Evolutionary conservation across 2,797 vertebrate species (phyloP), one percentile per base, ranked within the genome.

Genomic region (Sebastes cheni): DNA sequence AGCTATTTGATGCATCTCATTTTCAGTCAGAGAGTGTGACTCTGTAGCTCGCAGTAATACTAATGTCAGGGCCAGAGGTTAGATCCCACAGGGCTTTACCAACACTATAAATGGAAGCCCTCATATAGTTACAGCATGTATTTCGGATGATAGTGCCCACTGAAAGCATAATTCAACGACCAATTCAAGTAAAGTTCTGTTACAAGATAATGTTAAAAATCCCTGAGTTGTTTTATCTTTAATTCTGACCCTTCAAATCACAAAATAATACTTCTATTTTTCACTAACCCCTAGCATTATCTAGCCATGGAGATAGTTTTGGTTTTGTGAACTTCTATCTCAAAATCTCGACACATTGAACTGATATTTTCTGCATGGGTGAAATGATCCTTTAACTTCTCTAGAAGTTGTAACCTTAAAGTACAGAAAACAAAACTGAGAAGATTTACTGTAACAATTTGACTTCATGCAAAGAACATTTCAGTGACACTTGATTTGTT

Each of bases 1-100:
- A 88, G 64, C 22, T 61, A 76, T 78, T 73, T 82, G 56, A 86
- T 85, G 64, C 42, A 8, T 70, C 61, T 85, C 34, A 58, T 78
- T 79, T 82, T 75, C 74, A 85, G 81, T 72, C 72, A 64, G 76
- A 69, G 72, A 39, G 58, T 29, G 56, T 20, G 66, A 55, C 74
- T 83, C 58, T 86, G 67, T 69, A 56, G 67, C 75, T 81, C 39
- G 10, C 42, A 56, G 77, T 36, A 27, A 42, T 72, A 71, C 73
- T 75, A 64, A 64, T 18, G 84, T 77, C 66, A 70, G 61, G 73
- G 71, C 54, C 52, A 67, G 65, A 75, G 83, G 75, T 83, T 72
- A 61, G 69, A 66, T 82, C 70, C 74, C 64, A 72, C 65, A 29
- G 36, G 23, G 10, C 55, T 60, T 74, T 23, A 82, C 27, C 30